A percentile compares a stretch with the other conserved stretches of the same genome.
phyloP scores from a whole-genome alignment of 2,888 invertebrate genomes.

The Candidula unifasciata region DNA sequence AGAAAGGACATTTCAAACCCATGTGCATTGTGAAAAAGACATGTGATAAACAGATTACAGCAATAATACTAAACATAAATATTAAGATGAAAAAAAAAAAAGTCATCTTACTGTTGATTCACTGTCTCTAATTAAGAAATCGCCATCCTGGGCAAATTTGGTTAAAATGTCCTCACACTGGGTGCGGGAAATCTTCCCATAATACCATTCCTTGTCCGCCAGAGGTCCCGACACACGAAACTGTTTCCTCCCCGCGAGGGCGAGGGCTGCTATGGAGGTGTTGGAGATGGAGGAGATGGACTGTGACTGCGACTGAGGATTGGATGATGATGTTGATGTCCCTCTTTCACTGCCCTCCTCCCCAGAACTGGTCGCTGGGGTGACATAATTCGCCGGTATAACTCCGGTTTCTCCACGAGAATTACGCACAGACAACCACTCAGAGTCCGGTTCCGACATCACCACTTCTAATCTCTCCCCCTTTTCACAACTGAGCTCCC shows the following conservation, averaged over 20 bases:
- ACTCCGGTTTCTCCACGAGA: constrained; percentile 93
- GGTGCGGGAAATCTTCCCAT: constrained; percentile 94
- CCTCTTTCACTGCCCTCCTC: constrained; percentile 66
- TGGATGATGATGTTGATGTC: constrained; percentile 66
- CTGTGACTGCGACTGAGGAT: constrained; percentile 76
- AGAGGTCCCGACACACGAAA: constrained; percentile 74
- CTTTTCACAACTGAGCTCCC: constrained; percentile 97
- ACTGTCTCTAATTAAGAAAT: constrained; percentile 98
- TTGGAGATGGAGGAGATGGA: constrained; percentile 75
- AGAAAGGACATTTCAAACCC: not conserved
- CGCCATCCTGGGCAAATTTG: constrained; percentile 96
- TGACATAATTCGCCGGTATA: constrained; percentile 85
- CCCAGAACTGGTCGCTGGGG: constrained; percentile 70
- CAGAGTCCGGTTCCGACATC: constrained; percentile 96
- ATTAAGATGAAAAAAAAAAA: not conserved
- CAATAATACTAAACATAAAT: not conserved
- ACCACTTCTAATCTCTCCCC: constrained; percentile 96
- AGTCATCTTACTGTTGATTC: constrained; percentile 93
- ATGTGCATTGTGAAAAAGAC: not conserved
- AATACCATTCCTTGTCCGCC: constrained; percentile 90
- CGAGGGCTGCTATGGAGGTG: constrained; percentile 65
- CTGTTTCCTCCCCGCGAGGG: constrained; percentile 66
- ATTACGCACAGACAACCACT: constrained; percentile 98
- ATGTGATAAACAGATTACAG: not conserved
- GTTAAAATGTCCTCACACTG: constrained; percentile 97